Evolutionary conservation across 2,888 invertebrate species (phyloP).

Genomic region (Clusia tigrina): DNA sequence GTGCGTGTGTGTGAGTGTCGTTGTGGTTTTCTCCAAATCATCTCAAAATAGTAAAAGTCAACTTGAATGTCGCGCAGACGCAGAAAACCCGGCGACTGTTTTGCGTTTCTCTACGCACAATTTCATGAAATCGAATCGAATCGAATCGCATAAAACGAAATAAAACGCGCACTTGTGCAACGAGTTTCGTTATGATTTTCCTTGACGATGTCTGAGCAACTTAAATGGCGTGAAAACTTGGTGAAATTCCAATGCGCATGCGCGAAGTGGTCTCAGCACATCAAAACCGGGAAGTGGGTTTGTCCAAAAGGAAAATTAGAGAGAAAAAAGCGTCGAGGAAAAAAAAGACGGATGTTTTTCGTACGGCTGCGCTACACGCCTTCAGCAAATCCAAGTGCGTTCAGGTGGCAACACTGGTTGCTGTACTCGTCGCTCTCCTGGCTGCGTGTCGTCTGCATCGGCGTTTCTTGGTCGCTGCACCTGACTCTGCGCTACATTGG

Average conservation of each 20-base stretch:
- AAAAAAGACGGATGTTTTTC: neutral
- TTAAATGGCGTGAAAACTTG: constrained; percentile 34
- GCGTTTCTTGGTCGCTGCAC: neutral
- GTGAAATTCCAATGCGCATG: constrained; percentile 37
- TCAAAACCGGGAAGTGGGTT: constrained; percentile 9
- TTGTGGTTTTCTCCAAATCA: too few species aligned
- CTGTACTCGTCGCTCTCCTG: too few species aligned
- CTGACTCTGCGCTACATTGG: neutral
- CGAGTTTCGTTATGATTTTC: neutral
- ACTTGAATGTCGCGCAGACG: too few species aligned
- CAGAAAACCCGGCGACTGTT: too few species aligned
- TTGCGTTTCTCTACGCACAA: neutral
- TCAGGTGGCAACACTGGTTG: neutral
- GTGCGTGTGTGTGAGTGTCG: too few species aligned
- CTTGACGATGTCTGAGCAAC: neutral
- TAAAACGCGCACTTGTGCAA: neutral
- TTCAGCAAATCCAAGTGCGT: too few species aligned
- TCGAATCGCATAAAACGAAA: neutral
- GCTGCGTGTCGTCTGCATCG: neutral
- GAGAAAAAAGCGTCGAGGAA: neutral
- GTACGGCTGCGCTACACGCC: neutral
- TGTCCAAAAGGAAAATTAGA: neutral
- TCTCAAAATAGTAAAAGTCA: too few species aligned
- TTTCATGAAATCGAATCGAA: neutral
- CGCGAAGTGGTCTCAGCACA: constrained; percentile 1